Evolutionary conservation across 2,888 invertebrate genomes (phyloP), one percentile per base, ranked within the genome.

Genomic region (Bruchidius siliquastri): DNA sequence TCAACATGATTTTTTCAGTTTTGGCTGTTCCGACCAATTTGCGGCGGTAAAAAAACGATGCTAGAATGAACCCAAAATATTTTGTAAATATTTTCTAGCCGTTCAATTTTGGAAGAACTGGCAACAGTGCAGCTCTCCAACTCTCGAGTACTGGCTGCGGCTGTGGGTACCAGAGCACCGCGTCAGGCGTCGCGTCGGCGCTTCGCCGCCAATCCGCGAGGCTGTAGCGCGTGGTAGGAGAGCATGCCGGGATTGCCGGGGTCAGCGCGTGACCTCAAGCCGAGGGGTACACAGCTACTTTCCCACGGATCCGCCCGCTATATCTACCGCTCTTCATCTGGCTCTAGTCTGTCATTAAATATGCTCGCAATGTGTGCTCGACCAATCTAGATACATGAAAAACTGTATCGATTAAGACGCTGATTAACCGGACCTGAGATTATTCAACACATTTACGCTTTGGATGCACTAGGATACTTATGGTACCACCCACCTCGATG

Each of bases 291-390:
- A 84, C 86, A 84, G 86, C 86, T 85, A 87, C 87, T 87, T 87
- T 87, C 87, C 86, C 87, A 87, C 86, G 86, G 85, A 85, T 83
- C 86, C 86, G 86, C 86, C 86, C 86, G 86, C 86, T 84, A 85
- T 86, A 86, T 86, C 86, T 86, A 84, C 85, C 86, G 86, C 86
- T 86, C 86, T 86, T 86, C 86, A 87, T 86, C 86, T 85, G 84
- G 83, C 84, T 84, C 84, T 83, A 84, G 86, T 82, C 86, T 86
- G 86, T 86, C 86, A 86, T 86, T 86, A 86, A 86, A 86, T 86
- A 86, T 86, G 85, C 49, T 49, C 49, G 86, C 86, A 86, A 86
- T 86, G 85, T 86, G 84, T 86, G 83, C 82, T 84, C 82, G 82
- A 77, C 82, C 83, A 83, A 84, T 85, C 82, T 81, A 82, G 80